Evolutionary conservation across 2,113 vertebrate genomes (phyloP), one percentile per base, ranked within the genome.

Genomic region (Stomatorhinus ivindoensis): DNA sequence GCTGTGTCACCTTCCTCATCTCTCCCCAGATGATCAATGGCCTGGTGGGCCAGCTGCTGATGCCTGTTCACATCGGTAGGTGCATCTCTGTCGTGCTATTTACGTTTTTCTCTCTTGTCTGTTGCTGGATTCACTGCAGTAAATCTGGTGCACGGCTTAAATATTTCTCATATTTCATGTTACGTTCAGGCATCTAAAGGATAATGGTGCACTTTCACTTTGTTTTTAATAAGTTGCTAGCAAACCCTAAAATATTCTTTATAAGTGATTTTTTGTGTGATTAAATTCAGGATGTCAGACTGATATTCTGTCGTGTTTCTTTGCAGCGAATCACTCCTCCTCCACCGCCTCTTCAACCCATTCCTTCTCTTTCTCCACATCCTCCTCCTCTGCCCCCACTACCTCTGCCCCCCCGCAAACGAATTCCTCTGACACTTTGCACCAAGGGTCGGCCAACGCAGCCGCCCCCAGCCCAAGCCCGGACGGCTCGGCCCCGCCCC

Each of bases 1-100:
- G 19, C 24, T 80, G 88, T 76, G 46, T 5, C 91, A 93, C 3
- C 91, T 96, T 50, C 95, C 96, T 39, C 95, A 94, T 83, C 96
- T 96, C 97, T 44, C 35, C 97, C 91, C 97, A 98, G 96, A 97
- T 98, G 97, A 97, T 98, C 90, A 97, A 96, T 87, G 97, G 97
- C 44, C 94, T 98, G 51, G 97, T 98, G 31, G 97, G 97, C 39
- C 97, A 97, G 89, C 96, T 97, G 69, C 95, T 97, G 73, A 95
- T 97, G 91, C 97, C 97, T 0, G 95, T 96, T 27, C 95, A 96
- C 21, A 93, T 96, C 84, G 96, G 97, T 97, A 82, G 94, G 96
- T 93, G 5, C 9, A 35, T 11, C 88, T 84, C 80, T 35, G 35
- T 7, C 19, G 35, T 47, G 42, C 44, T 44, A 5, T 35, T 9